phyloP scores from a whole-genome alignment of 2,888 invertebrate genomes.

The Nowickia ferox region DNA sequence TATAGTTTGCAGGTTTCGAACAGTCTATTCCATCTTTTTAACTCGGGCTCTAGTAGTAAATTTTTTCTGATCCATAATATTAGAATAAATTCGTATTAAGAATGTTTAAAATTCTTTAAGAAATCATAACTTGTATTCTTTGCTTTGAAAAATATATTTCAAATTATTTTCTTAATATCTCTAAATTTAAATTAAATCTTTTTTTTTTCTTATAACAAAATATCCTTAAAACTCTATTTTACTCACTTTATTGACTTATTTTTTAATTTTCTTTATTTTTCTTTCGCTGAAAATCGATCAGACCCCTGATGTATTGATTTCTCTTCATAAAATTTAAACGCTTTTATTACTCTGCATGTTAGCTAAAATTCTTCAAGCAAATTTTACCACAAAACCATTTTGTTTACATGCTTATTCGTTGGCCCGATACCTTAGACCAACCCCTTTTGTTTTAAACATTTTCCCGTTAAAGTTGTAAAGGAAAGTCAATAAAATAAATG shows the following conservation, averaged over 20 bases:
- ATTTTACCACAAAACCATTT: conserved; percentile 47
- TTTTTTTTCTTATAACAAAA: too few relatives aligned
- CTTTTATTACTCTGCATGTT: not conserved
- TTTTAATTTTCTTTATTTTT: not conserved
- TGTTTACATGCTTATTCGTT: conserved; percentile 36
- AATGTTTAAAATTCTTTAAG: too few relatives aligned
- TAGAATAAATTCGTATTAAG: not conserved
- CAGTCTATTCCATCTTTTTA: too few relatives aligned
- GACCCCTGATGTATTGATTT: conserved; percentile 8
- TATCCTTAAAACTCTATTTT: not conserved
- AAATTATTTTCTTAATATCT: too few relatives aligned
- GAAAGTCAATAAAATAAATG: conserved; percentile 67
- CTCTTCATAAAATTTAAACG: conserved; percentile 23
- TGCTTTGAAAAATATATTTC: too few relatives aligned
- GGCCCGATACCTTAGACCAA: not conserved
- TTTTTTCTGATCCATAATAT: too few relatives aligned
- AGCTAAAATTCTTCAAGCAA: not conserved
- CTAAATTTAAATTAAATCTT: too few relatives aligned
- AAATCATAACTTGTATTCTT: too few relatives aligned
- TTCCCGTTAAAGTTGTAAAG: not conserved
- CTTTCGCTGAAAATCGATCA: conserved; percentile 24
- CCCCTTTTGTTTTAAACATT: not conserved
- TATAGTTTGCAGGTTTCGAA: too few relatives aligned
- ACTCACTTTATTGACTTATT: not conserved
- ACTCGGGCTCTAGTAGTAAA: too few relatives aligned